Conservation (phyloP, 2,113 vertebrate genomes). For the Neodontobutis hainanensis region DNA sequence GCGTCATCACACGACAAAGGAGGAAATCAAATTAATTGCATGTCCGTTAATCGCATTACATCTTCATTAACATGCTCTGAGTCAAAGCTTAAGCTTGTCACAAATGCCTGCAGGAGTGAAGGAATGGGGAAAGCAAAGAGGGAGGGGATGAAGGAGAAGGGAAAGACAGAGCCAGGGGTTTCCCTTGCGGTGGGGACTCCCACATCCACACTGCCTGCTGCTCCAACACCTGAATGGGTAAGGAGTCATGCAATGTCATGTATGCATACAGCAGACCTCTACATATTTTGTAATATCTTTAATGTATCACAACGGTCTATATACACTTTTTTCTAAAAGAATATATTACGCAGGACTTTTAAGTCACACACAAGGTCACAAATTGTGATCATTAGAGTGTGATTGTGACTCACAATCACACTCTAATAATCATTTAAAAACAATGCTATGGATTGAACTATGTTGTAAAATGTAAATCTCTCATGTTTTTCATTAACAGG, state of each 20-base stretch:
- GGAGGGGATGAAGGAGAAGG: not conserved
- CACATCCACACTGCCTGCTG: slow-evolving; percentile 10
- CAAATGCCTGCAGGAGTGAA: slow-evolving; percentile 60
- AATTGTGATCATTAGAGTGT: too few species aligned
- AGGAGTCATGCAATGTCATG: slow-evolving; percentile 19
- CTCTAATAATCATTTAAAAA: slow-evolving; percentile 1
- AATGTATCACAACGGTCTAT: slow-evolving; percentile 38
- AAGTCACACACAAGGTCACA: slow-evolving; percentile 12
- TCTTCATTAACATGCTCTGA: slow-evolving; percentile 80
- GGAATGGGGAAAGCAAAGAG: slow-evolving; percentile 32
- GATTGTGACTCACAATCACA: slow-evolving; percentile 19
- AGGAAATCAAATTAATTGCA: slow-evolving; percentile 83
- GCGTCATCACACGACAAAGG: slow-evolving; percentile 72
- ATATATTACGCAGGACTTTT: slow-evolving; percentile 34
- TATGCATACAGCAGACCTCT: not conserved
- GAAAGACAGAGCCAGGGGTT: slow-evolving; percentile 45
- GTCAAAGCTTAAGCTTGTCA: slow-evolving; percentile 77
- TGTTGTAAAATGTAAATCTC: not conserved
- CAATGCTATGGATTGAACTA: slow-evolving; percentile 1
- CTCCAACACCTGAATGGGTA: slow-evolving; percentile 6
- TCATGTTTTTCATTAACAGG: too few species aligned
- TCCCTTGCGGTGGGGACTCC: slow-evolving; percentile 49
- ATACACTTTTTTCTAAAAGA: slow-evolving; percentile 17
- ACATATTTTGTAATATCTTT: slow-evolving; percentile 13
- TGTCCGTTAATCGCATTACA: slow-evolving; percentile 81